Conservation (phyloP, 2,797 vertebrate species). For the Molothrus aeneus region DNA sequence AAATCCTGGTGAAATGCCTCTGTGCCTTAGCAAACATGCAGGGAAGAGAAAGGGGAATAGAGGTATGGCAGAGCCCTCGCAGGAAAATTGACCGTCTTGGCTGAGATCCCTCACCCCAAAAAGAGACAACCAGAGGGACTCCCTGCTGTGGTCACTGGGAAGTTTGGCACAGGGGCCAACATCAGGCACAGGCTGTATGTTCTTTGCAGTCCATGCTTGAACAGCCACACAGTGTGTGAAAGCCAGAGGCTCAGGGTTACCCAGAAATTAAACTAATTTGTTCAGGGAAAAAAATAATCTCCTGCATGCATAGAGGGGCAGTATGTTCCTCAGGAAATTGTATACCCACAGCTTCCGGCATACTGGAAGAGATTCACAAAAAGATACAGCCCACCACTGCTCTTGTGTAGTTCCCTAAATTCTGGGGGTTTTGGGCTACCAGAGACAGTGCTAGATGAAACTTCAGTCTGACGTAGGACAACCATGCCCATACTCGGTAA, state of each 20-base stretch:
- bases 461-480: background rate
- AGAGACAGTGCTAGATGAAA: background rate
- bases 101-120: background rate
- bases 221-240: background rate
- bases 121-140: background rate
- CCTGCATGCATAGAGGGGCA: background rate
- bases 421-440: accelerated
- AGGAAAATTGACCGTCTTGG: accelerated
- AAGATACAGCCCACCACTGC: background rate
- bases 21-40: background rate
- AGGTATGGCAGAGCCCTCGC: background rate
- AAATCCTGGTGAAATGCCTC: background rate
- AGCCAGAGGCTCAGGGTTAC: background rate
- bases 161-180: background rate
- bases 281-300: background rate
- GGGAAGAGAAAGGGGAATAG: background rate
- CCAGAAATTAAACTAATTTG: background rate
- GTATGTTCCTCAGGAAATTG: background rate
- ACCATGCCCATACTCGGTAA: background rate
- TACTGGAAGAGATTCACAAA: background rate
- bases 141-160: background rate
- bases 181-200: accelerated
- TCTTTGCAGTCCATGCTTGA: background rate
- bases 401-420: background rate
- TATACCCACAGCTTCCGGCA: background rate